Evolutionary conservation across 1,140 invertebrate genomes (phyloP), one percentile per base, ranked within the genome.

Genomic region (Pseudomyrmex flavicornis): DNA sequence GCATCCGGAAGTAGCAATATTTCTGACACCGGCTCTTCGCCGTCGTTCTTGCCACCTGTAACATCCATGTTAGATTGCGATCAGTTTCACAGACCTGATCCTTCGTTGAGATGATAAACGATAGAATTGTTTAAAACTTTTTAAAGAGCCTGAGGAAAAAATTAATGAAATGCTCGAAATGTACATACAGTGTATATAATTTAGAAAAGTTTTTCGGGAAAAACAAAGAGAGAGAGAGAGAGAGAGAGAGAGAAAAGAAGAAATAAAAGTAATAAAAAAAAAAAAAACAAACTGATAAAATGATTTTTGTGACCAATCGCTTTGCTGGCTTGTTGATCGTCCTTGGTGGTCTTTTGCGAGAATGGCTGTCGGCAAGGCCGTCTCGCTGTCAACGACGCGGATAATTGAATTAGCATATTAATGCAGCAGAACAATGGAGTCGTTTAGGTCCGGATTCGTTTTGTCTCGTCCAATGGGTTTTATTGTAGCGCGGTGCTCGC

Each of bases 81-180:
- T 0, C 89, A 91, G 10, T 82, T 96, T 3, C 88, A 95, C 79
- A 93, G 95, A 88, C 95, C 95, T 1, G 95, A 96, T 35, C 35
- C 35, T 10, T 92, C 95, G 26, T 95, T 96, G 26, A 93, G 95
- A 70, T 95, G n/a, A 70, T 68, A 4, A 66, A 46, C 15, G n/a
- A 50, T n/a, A 1, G n/a, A n/a, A 3, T 8, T 26, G 48, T 22
- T 50, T 3, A n/a, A 52, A 52, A 13, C 20, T 22, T 15, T 69
- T 3, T 20, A 5, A 20, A 46, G 10, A 44, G 12, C 1, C 20
- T 7, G 5, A 68, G 50, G 9, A 35, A 35, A 35, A 35, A 7
- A 35, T 35, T 2, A 35, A 35, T 7, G 35, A 5, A 35, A 35
- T 7, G 35, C 5, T 35, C 7, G 35, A 35, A 35, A 35, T 35